phyloP scores from a whole-genome alignment of 2,113 vertebrate species.

The Numida meleagris region DNA sequence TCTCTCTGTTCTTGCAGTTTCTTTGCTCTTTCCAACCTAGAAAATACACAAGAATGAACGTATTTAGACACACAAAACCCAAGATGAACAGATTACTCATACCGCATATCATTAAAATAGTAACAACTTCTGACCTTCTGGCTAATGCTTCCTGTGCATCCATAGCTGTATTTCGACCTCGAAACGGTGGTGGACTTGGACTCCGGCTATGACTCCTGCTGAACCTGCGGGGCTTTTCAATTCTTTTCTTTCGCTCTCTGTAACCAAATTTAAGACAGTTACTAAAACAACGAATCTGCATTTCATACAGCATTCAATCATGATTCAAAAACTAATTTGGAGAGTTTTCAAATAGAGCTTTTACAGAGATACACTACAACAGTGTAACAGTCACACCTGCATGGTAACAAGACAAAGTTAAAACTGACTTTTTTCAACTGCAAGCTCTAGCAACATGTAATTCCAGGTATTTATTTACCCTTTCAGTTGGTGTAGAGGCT shows the following conservation, averaged over 20 bases:
- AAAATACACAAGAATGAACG: not conserved
- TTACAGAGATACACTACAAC: not conserved
- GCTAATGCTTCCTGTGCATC: constrained; percentile 97
- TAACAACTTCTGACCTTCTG: constrained; percentile 82
- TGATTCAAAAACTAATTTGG: not conserved
- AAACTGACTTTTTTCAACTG: not conserved
- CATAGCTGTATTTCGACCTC: constrained; percentile 97
- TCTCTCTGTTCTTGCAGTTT: constrained; percentile 98
- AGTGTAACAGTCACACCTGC: not conserved
- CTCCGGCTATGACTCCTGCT: constrained; percentile 89
- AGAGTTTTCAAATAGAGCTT: not conserved
- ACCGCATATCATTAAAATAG: accelerated
- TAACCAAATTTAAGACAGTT: constrained; percentile 31
- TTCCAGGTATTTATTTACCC: not conserved
- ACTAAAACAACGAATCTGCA: not conserved
- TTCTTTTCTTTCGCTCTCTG: constrained; percentile 92
- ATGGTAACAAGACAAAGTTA: not conserved
- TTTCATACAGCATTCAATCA: not conserved
- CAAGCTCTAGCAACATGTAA: not conserved
- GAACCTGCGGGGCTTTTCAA: constrained; percentile 88
- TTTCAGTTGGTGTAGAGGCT: not conserved
- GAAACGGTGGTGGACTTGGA: constrained; percentile 87
- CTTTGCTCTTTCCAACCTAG: constrained; percentile 95
- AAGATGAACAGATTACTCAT: not conserved
- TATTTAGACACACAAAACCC: not conserved